Evolutionary conservation across 1,140 invertebrate genomes (phyloP), one percentile per base, ranked within the genome.

Genomic region (Argopecten irradians): DNA sequence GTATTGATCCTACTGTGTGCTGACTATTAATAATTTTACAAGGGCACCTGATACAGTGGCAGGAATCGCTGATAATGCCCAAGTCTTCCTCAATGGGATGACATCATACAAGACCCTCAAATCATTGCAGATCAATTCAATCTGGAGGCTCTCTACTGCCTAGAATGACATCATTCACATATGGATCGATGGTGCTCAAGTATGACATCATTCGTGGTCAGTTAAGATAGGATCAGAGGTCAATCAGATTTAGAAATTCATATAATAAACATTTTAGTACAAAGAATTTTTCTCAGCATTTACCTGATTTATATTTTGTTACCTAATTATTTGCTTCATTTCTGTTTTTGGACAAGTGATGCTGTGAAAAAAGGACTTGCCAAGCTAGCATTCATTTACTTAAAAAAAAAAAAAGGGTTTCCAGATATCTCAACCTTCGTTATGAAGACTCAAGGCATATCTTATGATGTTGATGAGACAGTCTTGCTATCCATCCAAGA

Each of bases 101-200:
- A 71, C 55, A 71, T 71, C 55, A 71, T 71, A 71, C 55, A 71
- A 71, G 55, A 71, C 55, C 55, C 55, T 28, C 55, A 71, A 71
- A 71, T 71, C 55, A 71, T 71, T 71, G 55, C 55, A n/a, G 55
- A 71, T 71, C 55, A 71, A 71, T 71, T 71, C 55, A 71, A 71
- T 71, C 55, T 71, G 55, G 22, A n/a, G 22, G 8, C 55, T 71
- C 28, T 55, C 43, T 71, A 28, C 55, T 28, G 55, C 22, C 8
- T 71, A 16, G n/a, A 28, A 71, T 71, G 55, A 71, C 55, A 71
- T 71, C 55, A 71, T 71, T 71, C 55, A 71, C 55, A 0, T n/a
- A 11, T 0, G 16, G 28, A 71, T 71, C 55, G 16, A 71, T 71
- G 22, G n/a, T 71, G 55, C 1, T 71, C 55, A 71, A 28, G 55